These are phyloP conservation scores for Tragulus kanchil DNA, from an alignment of 2,113 vertebrate species.

Conservation along the genomic window DNA sequence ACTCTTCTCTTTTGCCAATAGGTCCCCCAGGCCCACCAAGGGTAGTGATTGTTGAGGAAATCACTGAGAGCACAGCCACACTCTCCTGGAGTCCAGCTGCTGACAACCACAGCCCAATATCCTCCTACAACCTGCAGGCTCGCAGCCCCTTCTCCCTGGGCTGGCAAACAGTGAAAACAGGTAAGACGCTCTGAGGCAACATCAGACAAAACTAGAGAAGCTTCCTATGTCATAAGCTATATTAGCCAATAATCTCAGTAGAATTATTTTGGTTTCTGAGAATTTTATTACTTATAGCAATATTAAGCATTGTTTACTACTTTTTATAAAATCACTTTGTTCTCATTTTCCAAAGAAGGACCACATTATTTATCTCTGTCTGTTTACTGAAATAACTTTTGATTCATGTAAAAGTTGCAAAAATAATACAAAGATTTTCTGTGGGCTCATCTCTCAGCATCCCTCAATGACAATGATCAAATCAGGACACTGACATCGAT, in stretches of 20 bases:
- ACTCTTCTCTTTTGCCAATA: slow-evolving; percentile 81
- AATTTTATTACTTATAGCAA: background rate
- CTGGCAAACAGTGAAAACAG: slow-evolving; percentile 98
- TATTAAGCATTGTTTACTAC: background rate
- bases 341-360: background rate
- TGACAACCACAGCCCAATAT: slow-evolving; percentile 98
- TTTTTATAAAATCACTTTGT: background rate
- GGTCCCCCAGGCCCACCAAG: slow-evolving; percentile 98
- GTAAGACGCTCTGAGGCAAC: slow-evolving; percentile 86
- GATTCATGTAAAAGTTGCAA: background rate
- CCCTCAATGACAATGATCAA: background rate
- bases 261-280: background rate
- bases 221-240: background rate
- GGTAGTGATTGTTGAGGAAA: slow-evolving; percentile 98
- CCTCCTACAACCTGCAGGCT: slow-evolving; percentile 96
- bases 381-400: slow-evolving; percentile 8
- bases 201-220: background rate
- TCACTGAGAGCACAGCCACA: slow-evolving; percentile 95
- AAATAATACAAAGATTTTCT: background rate
- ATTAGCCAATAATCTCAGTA: background rate
- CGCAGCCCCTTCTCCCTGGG: slow-evolving; percentile 98
- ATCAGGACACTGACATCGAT: background rate
- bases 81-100: slow-evolving; percentile 96
- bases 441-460: background rate
- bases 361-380: background rate